These are phyloP conservation scores for Leptoteleia sp. DNA, from an alignment of 1,140 invertebrate genomes.

Conservation along the genomic window DNA sequence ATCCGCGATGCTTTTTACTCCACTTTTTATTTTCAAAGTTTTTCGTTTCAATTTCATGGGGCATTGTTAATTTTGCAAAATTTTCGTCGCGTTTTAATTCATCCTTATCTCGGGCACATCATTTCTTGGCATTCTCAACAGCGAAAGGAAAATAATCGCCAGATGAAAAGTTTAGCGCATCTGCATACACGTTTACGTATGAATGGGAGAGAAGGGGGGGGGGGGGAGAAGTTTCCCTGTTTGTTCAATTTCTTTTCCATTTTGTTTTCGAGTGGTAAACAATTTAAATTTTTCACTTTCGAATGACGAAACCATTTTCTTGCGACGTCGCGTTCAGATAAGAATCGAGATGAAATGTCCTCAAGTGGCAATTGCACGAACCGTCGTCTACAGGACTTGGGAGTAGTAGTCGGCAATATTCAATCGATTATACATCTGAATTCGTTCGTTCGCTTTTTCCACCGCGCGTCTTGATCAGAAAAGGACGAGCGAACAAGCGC, in stretches of 20 bases:
- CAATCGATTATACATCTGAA: constrained; percentile 67
- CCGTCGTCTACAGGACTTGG: constrained; percentile 62
- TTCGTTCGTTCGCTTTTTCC: constrained; percentile 62
- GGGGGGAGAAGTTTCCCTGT: constrained; percentile 38
- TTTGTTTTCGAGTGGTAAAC: constrained; percentile 61
- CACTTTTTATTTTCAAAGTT: too few relatives aligned
- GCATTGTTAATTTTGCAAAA: not conserved
- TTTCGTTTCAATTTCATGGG: not conserved
- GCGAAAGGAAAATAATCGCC: constrained; percentile 7
- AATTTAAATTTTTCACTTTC: constrained; percentile 65
- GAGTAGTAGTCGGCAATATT: constrained; percentile 64
- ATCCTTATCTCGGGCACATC: not conserved
- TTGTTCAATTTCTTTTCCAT: constrained; percentile 55
- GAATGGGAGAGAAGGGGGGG: too few relatives aligned
- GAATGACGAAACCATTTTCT: constrained; percentile 65
- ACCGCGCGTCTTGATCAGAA: constrained; percentile 59
- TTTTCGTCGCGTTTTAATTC: not conserved
- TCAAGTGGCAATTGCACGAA: constrained; percentile 68
- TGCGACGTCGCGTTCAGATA: constrained; percentile 55
- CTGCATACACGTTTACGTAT: constrained; percentile 14
- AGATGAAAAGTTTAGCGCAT: constrained; percentile 6
- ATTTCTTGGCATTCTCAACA: not conserved
- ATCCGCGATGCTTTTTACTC: too few relatives aligned
- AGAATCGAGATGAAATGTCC: constrained; percentile 65
- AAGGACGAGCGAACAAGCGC: constrained; percentile 32